Base-by-base conservation (phyloP, 1,140 invertebrate genomes). In the Drosophila murphyi region DNA sequence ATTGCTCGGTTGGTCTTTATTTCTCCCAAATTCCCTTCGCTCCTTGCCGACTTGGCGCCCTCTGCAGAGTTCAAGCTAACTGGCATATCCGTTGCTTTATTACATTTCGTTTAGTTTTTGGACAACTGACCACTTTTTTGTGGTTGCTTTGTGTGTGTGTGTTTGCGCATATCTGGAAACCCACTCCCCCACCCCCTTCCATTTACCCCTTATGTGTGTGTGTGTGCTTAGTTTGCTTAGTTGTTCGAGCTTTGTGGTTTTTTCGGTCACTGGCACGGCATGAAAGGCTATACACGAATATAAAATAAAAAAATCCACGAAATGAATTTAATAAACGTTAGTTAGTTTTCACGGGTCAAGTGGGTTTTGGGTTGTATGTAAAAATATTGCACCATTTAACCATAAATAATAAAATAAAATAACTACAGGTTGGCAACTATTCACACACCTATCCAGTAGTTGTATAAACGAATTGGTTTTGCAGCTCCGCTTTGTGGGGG, bases 381-480 rank as follows among this genome's bases (percentile, higher is more conserved):
- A 45, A 72, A 60, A 62, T 72, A 79, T 72, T 88, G 79, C 85
- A 35, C 81, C 85, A 78, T 88, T 88, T 89, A 79, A 85, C 85
- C 85, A 89, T 88, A 88, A 88, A 88, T 88, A 88, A 88, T 88
- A 88, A 80, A 88, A 88, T 89, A 88, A 88, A 88, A 88, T 90
- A 89, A 88, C 85, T 88, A 81, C 85, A 85, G 85, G 85, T 88
- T 82, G 48, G 50, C 72, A 78, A 81, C 85, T 81, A 89, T 88
- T 83, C 59, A 85, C 80, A 89, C 79, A 85, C 83, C 82, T 77
- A 56, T 76, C 79, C 76, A 82, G 82, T 89, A 83, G 80, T 85
- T 88, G 78, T 77, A 89, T 88, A 88, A 88, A 88, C 85, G 89
- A 88, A 89, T 85, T 88, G 74, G 78, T 85, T 76, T 89, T 83